Evolutionary conservation across 1,140 invertebrate species (phyloP).

Genomic region (Drosophila littoralis): DNA sequence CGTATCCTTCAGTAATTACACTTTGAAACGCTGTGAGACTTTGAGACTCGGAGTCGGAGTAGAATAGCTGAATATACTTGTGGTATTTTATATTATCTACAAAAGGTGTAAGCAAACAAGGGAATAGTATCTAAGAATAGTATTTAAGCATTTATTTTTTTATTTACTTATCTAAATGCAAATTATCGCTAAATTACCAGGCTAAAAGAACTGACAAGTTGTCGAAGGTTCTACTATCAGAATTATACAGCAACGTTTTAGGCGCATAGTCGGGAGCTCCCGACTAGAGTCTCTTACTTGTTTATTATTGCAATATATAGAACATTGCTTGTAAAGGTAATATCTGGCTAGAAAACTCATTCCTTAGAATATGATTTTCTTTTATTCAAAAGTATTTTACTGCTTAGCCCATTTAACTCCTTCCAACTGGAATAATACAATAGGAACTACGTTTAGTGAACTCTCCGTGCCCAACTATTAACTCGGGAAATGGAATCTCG

Average conservation of each 20-base stretch:
- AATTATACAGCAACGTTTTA: too few species aligned
- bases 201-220: too few species aligned
- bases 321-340: too few species aligned
- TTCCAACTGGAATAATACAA: slow-evolving; percentile 1
- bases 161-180: too few species aligned
- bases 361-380: neutral
- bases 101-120: neutral
- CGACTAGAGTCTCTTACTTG: too few species aligned
- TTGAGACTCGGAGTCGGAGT: neutral
- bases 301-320: too few species aligned
- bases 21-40: neutral
- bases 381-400: neutral
- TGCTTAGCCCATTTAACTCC: neutral
- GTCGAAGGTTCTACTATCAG: too few species aligned
- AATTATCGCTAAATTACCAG: too few species aligned
- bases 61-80: neutral
- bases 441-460: slow-evolving; percentile 3
- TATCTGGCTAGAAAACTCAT: neutral
- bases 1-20: slow-evolving; percentile 20
- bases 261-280: too few species aligned
- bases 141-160: too few species aligned
- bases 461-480: neutral
- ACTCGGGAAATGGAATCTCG: slow-evolving; percentile 67
- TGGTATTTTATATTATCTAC: neutral
- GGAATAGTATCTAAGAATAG: too few species aligned